Evolutionary conservation across 2,113 vertebrate species (phyloP), one percentile per base, ranked within the genome.

Genomic region (Tichodroma muraria): DNA sequence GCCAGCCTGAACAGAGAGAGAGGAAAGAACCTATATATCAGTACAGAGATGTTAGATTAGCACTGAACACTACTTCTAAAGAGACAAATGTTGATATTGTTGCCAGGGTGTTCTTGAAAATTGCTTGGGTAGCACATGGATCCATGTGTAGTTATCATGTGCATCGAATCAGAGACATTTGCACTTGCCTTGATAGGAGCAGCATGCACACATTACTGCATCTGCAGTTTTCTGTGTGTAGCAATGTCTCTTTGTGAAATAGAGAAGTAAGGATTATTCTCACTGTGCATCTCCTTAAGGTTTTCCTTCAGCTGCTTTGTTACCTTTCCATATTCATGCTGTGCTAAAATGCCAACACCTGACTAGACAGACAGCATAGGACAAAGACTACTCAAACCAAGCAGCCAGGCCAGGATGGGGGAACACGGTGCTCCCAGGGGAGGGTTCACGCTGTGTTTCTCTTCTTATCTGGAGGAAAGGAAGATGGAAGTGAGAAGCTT

Each of bases 381-480:
- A n/a, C 11, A 66, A 47, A 45, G 38, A 42, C 25, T 18, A 15
- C 53, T 52, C 49, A 54, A 45, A 78, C 6, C 37, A 38, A 47
- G 27, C 31, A 45, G n/a, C 11, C 40, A 80, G 33, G 17, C 53
- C 81, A 72, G 31, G 15, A n/a, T 21, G 38, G 28, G 28, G 18
- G 27, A 78, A 4, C 0, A 0, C 15, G 22, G 17, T 7, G 25
- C 21, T 79, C 31, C 52, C 28, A 35, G 21, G 5, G 15, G 11
- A 92, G 10, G 30, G 4, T 7, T 69, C 49, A 8, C 3, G 10
- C 12, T 30, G 4, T 56, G 38, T 22, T 75, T 13, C 14, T 14
- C 20, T 40, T 49, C 23, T 56, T 10, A 6, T 50, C 47, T 57
- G 81, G 17, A 19, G n/a, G 38, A n/a, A 31, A 35, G 22, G 18